A percentile compares a stretch with the other conserved stretches of the same genome.
Conservation (phyloP, 2,888 invertebrate genomes). For the Schrankia costaestrigalis region DNA sequence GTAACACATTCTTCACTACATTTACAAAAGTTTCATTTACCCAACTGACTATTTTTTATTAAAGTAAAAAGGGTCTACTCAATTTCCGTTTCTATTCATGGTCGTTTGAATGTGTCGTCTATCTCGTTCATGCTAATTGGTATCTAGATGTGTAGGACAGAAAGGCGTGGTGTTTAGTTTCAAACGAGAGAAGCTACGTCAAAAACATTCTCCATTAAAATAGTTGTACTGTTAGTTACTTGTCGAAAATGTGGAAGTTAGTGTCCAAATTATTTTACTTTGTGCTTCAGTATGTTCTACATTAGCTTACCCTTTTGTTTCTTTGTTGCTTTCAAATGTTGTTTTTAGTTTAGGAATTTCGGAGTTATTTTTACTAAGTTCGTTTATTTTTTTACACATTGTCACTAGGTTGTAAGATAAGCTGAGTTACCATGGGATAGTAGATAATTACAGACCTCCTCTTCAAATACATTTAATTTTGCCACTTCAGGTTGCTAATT, state of each 20-base stretch:
- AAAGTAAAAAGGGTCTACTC: conserved; percentile 57
- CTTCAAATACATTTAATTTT: too few species aligned
- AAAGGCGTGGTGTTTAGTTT: conserved; percentile 27
- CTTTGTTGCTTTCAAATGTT: conserved; percentile 15
- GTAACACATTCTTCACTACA: too few species aligned
- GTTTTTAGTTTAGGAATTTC: conserved; percentile 9
- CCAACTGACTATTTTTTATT: conserved; percentile 22
- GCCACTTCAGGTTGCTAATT: too few species aligned
- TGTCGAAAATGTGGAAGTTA: conserved; percentile 31
- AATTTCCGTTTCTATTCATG: conserved; percentile 49
- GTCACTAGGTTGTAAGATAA: too few species aligned
- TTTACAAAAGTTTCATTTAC: conserved; percentile 25
- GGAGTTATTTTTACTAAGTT: too few species aligned
- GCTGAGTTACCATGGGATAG: too few species aligned
- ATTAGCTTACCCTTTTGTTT: conserved; percentile 14
- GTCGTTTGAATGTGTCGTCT: conserved; percentile 24
- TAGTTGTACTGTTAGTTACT: conserved; percentile 41
- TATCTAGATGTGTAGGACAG: conserved; percentile 12
- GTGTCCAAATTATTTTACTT: conserved; percentile 23
- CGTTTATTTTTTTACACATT: too few species aligned
- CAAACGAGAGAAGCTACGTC: conserved; percentile 39
- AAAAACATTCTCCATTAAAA: conserved; percentile 53
- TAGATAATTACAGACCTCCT: too few species aligned
- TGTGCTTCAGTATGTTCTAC: conserved; percentile 12
- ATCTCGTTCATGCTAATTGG: conserved; percentile 31